Evolutionary conservation across 2,113 vertebrate genomes (phyloP).

Genomic region (Peromyscus polionotus): DNA sequence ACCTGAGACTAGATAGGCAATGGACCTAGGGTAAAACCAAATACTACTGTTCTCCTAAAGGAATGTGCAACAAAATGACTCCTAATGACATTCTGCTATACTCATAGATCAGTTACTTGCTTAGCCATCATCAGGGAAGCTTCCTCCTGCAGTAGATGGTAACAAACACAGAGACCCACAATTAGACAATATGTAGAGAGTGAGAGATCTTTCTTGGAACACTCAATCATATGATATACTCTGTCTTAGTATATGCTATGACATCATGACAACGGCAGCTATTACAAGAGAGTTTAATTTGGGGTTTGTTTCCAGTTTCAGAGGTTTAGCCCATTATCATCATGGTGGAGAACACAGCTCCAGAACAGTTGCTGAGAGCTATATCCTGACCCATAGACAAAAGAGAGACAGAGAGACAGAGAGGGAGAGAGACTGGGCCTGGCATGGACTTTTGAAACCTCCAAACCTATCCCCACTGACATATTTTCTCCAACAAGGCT

Average conservation of each 20-base stretch:
- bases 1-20: neutral
- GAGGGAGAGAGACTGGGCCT: neutral
- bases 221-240: neutral
- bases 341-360: neutral
- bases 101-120: neutral
- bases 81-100: neutral
- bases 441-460: neutral
- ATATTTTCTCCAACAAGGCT: neutral
- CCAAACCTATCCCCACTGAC: neutral
- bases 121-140: neutral
- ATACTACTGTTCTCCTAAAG: neutral
- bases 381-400: neutral
- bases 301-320: neutral
- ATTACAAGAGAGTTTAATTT: neutral
- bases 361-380: neutral
- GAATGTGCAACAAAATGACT: neutral
- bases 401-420: neutral
- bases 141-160: neutral
- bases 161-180: neutral
- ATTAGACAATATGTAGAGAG: neutral
- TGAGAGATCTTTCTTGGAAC: neutral
- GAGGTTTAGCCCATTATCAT: neutral
- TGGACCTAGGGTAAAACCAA: neutral
- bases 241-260: too few species aligned
- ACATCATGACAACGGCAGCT: neutral